phyloP scores from a whole-genome alignment of 2,888 invertebrate genomes.

The Cataglyphis albicans region DNA sequence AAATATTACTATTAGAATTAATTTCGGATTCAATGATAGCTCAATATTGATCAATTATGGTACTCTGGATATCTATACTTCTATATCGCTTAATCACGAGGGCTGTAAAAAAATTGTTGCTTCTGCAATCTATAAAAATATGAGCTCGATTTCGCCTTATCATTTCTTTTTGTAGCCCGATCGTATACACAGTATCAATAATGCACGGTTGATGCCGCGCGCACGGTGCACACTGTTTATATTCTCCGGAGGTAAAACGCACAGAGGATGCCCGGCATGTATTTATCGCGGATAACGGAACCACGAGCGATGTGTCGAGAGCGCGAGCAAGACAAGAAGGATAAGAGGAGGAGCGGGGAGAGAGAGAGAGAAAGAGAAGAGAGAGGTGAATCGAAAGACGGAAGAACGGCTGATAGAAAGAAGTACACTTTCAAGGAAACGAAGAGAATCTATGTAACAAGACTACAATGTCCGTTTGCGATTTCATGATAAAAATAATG shows the following conservation, averaged over 20 bases:
- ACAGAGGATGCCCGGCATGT: conserved; percentile 66
- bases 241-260: conserved; percentile 70
- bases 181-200: conserved; percentile 54
- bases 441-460: conserved; percentile 50
- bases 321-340: conserved; percentile 43
- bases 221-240: conserved; percentile 66
- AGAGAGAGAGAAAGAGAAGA: conserved; percentile 10
- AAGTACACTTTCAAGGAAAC: conserved; percentile 41
- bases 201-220: conserved; percentile 49
- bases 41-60: not conserved
- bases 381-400: conserved; percentile 39
- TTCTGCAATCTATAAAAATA: not conserved
- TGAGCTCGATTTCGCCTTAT: conserved; percentile 4
- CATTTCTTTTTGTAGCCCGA: conserved; percentile 20
- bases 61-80: not conserved
- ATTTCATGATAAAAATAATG: conserved; percentile 30
- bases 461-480: conserved; percentile 5
- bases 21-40: not conserved
- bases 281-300: conserved; percentile 75
- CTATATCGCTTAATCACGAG: not conserved
- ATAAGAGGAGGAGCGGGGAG: conserved; percentile 6
- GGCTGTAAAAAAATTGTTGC: not conserved
- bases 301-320: conserved; percentile 59
- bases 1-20: not conserved
- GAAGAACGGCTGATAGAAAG: conserved; percentile 59